Base-by-base conservation (phyloP, 2,113 vertebrate genomes). In the Eublepharis macularius region DNA sequence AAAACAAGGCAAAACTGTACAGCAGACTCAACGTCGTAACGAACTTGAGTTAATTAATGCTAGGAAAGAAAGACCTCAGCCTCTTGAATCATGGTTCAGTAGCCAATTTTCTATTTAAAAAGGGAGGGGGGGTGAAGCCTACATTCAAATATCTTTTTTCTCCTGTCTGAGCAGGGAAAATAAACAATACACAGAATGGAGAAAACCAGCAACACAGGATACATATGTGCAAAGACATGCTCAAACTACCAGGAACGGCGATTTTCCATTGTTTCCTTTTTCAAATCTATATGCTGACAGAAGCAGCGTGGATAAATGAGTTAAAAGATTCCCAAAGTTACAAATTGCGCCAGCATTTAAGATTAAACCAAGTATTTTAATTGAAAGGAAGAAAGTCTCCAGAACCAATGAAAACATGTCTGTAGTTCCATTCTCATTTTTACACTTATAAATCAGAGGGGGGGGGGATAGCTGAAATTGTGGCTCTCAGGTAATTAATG, bases 41-140 rank as follows among this genome's bases (percentile, higher is more conserved):
- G 94, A 95, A 95, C 94, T 95, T 93, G 94, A 94, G 94, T 95
- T 95, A 95, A 95, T 95, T 95, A 95, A 95, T 95, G 94, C 94
- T 92, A 91, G 88, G 94, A 84, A 94, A 95, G 94, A 95, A 95
- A 95, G 94, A 92, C 90, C 94, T 92, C 84, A 86, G 93, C 86
- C 94, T 93, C 92, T 95, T 95, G 94, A 94, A 95, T 94, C 92
- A 94, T 93, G 94, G 94, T 94, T 95, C 94, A 95, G 91, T 94
- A 93, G 93, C 89, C 94, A 95, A 91, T 91, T 88, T 92, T 93
- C 94, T 94, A 94, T 94, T 91, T 88, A 95, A 95, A 95, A 92
- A 83, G 90, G 90, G 91, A 36, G 60, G n/a, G 77, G 49, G n/a
- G 83, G 69, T 36, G 57, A 77, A 90, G 92, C 90, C 91, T 88